Base-by-base conservation (phyloP, 2,113 vertebrate species). In the Rhegmatorhina hoffmannsi region DNA sequence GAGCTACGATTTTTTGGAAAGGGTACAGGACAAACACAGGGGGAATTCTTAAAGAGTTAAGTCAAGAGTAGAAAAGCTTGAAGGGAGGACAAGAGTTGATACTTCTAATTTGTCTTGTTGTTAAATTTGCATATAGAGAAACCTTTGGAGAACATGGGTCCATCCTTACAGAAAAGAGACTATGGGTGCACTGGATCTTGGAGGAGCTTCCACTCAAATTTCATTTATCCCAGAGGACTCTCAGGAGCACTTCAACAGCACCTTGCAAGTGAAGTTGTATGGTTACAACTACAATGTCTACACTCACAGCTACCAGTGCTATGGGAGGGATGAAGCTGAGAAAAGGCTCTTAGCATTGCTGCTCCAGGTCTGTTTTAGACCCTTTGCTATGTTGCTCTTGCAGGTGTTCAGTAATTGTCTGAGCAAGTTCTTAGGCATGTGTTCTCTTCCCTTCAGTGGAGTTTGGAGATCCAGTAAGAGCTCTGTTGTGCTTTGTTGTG, bases 171-270 rank as follows among this genome's bases (percentile, higher is more conserved):
- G 98, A 64, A 98, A 95, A 28, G 91, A 98, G 59, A 99, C 99
- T 4, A 90, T 96, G 1, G 99, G 99, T 9, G 99, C 99, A 18
- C 96, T 99, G 97, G 99, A 99, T 81, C 97, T 99, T 12, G 99
- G 99, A 24, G 99, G 99, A 12, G 99, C 99, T 46, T 99, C 99
- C 34, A 99, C 99, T 53, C 99, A 99, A 95, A 99, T 99, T 46
- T 98, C 99, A 52, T 99, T 99, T 69, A 95, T 96, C 3, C 92
- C 97, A 0, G 93, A 92, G 64, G 94, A 97, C 24, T 63, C 78
- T 33, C 73, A 91, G 14, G 80, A 89, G 15, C 94, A 66, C 2
- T 94, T 94, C 34, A 86, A 95, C 0, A 97, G 97, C 90, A 98
- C 97, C n/a, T 63, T 98, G 86, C 95, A 60, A 70, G 97, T 99